Percentiles rank a stretch among this genome's conserved stretches.
Evolutionary conservation across 1,140 invertebrate species (phyloP).

Genomic region (Galleria mellonella): DNA sequence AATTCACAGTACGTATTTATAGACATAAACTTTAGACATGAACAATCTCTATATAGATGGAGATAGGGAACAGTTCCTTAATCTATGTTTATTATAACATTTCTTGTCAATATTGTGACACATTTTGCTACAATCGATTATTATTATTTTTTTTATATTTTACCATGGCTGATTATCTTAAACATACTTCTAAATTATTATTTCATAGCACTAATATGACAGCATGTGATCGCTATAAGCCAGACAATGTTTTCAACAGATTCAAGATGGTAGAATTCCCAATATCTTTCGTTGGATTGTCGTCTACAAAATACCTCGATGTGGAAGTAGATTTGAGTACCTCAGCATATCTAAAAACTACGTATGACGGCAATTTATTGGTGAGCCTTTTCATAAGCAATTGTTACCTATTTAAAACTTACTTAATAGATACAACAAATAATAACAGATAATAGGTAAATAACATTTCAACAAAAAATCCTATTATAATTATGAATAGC

Average conservation of each 20-base stretch:
- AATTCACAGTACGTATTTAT: no score
- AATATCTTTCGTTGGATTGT: conserved; percentile 46
- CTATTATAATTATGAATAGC: no score
- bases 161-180: neutral
- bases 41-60: no score
- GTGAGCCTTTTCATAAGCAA: conserved; percentile 19
- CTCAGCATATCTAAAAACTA: conserved; percentile 53
- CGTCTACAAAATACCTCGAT: conserved; percentile 32
- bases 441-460: no score
- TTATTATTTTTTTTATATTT: conserved; percentile 3
- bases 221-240: conserved; percentile 29
- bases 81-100: no score
- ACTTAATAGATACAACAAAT: no score
- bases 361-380: conserved; percentile 35
- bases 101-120: no score
- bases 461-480: no score
- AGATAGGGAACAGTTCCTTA: no score
- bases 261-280: conserved; percentile 59
- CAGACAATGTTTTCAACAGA: conserved; percentile 46
- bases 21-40: no score
- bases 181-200: conserved; percentile 7
- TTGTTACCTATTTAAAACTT: no score
- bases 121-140: neutral
- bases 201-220: conserved; percentile 10
- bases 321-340: conserved; percentile 40